Base-by-base conservation (phyloP, 2,888 invertebrate species). In the Polydrusus tereticollis region DNA sequence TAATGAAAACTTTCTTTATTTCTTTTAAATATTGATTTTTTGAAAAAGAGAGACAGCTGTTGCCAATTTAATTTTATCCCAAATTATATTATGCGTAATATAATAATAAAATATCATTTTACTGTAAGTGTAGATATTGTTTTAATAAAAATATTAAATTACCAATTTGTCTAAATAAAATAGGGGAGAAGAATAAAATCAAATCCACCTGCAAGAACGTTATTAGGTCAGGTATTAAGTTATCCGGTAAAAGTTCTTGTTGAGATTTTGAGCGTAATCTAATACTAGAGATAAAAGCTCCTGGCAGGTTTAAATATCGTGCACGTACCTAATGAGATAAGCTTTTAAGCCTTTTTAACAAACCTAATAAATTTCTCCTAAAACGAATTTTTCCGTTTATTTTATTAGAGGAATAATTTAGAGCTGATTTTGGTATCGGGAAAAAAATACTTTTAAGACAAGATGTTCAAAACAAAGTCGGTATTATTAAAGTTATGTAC, bases 231-330 rank as follows among this genome's bases (percentile, higher is more conserved):
- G 21, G 47, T 47, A 47, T 47, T 47, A 47, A 21, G 23, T 23
- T 47, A 47, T 47, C 47, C 12, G n/a, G 47, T 47, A 23, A 47
- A 47, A n/a, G 23, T 23, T 47, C 47, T 47, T 47, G 47, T 47
- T 23, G 47, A 47, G 47, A 47, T 47, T 47, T 47, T 47, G 23
- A 47, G 47, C 47, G 12, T 47, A 47, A 47, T 47, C 47, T 47
- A 47, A 47, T 47, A 47, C 47, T 47, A 47, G n/a, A 47, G 47
- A 47, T 47, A 47, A 47, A 47, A 47, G 47, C 47, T 10, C 47
- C 47, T 23, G 14, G n/a, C 47, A n/a, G 47, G 23, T 47, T 47
- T 47, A 47, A 47, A 21, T 47, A 47, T 23, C 47, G 12, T 23
- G 21, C 47, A 47, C 47, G 21, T n/a, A 47, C 47, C 47, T 47